Evolutionary conservation across 2,888 invertebrate genomes (phyloP), one percentile per base, ranked within the genome.

Genomic region (Epirrita christyi): DNA sequence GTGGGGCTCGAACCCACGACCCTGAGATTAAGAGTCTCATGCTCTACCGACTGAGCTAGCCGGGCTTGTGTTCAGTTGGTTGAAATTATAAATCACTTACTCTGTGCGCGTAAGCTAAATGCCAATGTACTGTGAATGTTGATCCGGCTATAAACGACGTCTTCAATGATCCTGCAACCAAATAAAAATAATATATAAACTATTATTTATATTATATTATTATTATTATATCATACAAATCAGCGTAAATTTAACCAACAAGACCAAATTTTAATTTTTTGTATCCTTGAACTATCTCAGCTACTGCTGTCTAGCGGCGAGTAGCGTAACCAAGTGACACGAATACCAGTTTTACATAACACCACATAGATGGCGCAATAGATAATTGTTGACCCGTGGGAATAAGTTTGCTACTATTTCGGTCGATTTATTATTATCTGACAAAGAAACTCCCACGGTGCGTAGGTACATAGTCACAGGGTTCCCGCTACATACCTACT

Each of bases 51-150:
- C 90, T 91, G 89, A 92, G 92, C 91, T 91, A 92, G 92, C 92
- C 91, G 90, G 91, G 92, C 91, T 80, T 70, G 42, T 11, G 0
- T 0, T 0, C 0, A 0, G 0, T 0, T 0, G 0, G 0, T 0
- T 1, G n/a, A 81, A 85, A 79, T 64, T 71, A 61, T 55, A 0
- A 32, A 64, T 67, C 0, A 80, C 87, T 88, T 84, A 89, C 89
- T 92, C 94, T 93, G 80, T 98, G 98, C 5, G 98, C 97, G 88
- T 98, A 98, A 9, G 98, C 97, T 73, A 98, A 93, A 86, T 98
- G 98, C 98, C 98, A 98, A 62, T 97, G 95, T 46, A 98, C 96
- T 86, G 96, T 98, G 76, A 98, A 95, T 63, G 94, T 94, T 61
- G 97, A 95, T 51, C 98, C 98, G 13, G 97, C 94, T 62, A 96